Evolutionary conservation across 2,113 vertebrate species (phyloP).

Genomic region (Semicossyphus pulcher): DNA sequence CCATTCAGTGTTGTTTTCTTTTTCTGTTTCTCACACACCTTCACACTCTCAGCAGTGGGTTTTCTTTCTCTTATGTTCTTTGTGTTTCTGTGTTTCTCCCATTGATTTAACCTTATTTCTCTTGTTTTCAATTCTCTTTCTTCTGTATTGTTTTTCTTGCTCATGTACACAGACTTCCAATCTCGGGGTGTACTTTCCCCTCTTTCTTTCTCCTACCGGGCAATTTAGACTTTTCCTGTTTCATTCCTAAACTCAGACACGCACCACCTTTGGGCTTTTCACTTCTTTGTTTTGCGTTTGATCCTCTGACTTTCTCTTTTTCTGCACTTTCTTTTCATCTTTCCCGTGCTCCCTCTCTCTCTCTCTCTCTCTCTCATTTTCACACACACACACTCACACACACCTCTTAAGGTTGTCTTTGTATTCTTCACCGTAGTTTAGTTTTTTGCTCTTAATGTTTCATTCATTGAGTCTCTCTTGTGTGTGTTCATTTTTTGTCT

Average conservation of each 20-base stretch:
- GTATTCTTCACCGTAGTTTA: conserved; percentile 11
- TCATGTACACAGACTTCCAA: neutral
- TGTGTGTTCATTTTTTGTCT: neutral
- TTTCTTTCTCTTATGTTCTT: conserved; percentile 18
- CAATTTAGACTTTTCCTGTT: conserved; percentile 9
- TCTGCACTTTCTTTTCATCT: neutral
- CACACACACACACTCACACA: conserved; percentile 11
- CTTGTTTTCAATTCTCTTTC: conserved; percentile 35
- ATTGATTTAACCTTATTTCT: conserved; percentile 40
- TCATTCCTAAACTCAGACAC: conserved; percentile 18
- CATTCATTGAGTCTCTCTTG: conserved; percentile 45
- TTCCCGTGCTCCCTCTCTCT: neutral
- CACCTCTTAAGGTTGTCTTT: conserved; percentile 25
- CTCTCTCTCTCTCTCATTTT: neutral
- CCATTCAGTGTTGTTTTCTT: neutral
- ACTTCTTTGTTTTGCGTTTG: conserved; percentile 13
- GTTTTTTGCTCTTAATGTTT: conserved; percentile 32
- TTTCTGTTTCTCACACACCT: conserved; percentile 18
- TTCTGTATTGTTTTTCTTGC: conserved; percentile 6
- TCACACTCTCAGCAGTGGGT: neutral
- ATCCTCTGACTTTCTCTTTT: conserved; percentile 9
- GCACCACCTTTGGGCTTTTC: neutral
- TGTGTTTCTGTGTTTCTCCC: conserved; percentile 6
- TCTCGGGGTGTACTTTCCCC: neutral
- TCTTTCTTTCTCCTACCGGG: neutral